Evolutionary conservation across 2,888 invertebrate genomes (phyloP), one percentile per base, ranked within the genome.

Genomic region (Tenodera sinensis): DNA sequence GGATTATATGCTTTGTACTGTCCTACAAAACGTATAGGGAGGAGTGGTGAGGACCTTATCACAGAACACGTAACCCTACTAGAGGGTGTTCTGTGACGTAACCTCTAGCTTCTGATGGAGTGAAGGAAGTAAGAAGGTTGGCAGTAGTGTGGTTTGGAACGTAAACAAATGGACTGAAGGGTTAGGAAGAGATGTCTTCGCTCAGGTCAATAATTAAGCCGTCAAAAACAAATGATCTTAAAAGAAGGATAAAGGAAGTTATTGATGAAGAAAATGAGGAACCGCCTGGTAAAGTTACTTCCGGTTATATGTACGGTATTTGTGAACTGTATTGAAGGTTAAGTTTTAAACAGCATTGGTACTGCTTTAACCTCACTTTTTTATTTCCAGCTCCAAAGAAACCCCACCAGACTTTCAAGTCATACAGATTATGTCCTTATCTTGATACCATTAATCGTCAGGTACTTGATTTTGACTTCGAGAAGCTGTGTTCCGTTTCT

Each of bases 381-480:
- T 84, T 84, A 83, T 28, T 90, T 90, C 83, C 90, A 90, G 90
- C 82, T 6, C 85, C 87, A 71, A 82, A 28, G 30, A 90, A 87
- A 28, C 9, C 42, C 12, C 83, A 89, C 27, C 84, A 54, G 42
- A 34, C 54, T 28, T 20, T 87, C 27, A 88, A 85, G 84, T 88
- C 87, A 1, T 87, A 92, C 90, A 95, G 97, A 89, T 94, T 97
- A 84, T 99, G 99, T 92, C 99, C 99, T 0, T 99, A 99, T 93
- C 94, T 99, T 92, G 99, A 99, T 92, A 99, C 99, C 0, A 99
- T 99, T 90, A 99, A 99, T 93, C 95, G 99, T 88, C 98, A 98
- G 92, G 96, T 99, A 90, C 93, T 99, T 90, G 99, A 99, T 94
- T 99, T 99, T 94, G 99, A 99, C 94, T 99, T 99, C 94, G 99